Conservation (phyloP, 2,797 vertebrate species). For the Megaceryle alcyon region DNA sequence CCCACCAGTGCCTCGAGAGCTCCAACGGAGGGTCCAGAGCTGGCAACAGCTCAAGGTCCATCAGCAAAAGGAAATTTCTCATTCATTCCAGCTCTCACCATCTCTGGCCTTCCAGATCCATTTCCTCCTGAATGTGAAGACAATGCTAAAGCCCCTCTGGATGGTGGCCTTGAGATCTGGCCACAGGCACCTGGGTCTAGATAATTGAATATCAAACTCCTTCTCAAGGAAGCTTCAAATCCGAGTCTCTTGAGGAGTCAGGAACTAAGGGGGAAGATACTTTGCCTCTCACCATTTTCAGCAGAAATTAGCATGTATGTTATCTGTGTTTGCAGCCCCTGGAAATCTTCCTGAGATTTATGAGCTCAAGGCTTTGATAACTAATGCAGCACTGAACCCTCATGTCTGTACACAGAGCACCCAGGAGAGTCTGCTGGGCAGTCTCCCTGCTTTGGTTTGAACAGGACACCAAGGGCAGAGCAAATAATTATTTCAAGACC, state of each 20-base stretch:
- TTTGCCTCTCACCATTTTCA: not conserved
- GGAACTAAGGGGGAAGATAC: not conserved
- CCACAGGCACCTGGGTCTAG: not conserved
- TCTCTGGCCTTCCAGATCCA: not conserved
- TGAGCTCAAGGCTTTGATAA: constrained; percentile 25
- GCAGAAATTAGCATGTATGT: not conserved
- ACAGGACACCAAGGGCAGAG: not conserved
- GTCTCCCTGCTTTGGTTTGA: not conserved
- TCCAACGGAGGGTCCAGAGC: not conserved
- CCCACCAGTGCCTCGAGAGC: not conserved
- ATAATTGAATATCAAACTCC: constrained; percentile 3
- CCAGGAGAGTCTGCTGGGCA: constrained; percentile 5
- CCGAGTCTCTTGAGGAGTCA: not conserved
- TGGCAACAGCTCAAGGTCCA: not conserved
- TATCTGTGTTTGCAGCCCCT: constrained; percentile 44
- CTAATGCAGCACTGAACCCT: not conserved
- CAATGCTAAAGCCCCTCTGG: not conserved
- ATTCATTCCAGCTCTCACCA: not conserved
- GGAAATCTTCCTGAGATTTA: constrained; percentile 31
- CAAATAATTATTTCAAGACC: not conserved
- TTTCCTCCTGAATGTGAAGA: not conserved
- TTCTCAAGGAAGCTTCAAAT: constrained; percentile 23
- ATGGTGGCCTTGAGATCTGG: not conserved
- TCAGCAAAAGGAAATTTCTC: not conserved
- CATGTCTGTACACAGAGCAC: not conserved